Conservation (phyloP, 2,888 invertebrate species). For the Leptothorax acervorum region DNA sequence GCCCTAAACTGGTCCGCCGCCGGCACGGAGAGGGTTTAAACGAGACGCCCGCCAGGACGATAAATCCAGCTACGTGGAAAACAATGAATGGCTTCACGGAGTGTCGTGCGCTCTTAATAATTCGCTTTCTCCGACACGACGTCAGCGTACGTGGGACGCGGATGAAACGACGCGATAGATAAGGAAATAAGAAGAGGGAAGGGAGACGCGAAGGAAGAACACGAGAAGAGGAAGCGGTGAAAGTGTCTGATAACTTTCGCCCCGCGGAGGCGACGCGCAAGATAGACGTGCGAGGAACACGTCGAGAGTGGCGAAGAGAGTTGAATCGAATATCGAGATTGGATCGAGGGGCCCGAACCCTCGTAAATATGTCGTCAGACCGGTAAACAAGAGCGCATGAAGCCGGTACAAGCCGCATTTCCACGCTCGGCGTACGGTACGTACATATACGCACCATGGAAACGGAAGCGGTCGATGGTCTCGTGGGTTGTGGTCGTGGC, state of each 20-base stretch:
- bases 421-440: conserved; percentile 42
- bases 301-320: conserved; percentile 31
- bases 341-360: conserved; percentile 67
- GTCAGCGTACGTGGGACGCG: conserved; percentile 16
- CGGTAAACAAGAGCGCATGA: conserved; percentile 77
- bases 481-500: conserved; percentile 37
- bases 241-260: conserved; percentile 42
- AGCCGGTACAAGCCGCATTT: conserved; percentile 70
- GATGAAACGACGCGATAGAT: conserved; percentile 21
- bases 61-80: conserved; percentile 65
- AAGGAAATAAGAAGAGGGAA: conserved; percentile 12
- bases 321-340: conserved; percentile 72
- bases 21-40: conserved; percentile 58
- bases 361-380: conserved; percentile 79
- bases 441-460: conserved; percentile 37
- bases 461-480: conserved; percentile 64
- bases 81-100: conserved; percentile 31
- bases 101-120: conserved; percentile 45
- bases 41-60: conserved; percentile 55
- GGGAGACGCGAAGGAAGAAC: background rate
- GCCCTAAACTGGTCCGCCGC: conserved; percentile 70
- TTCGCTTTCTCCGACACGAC: conserved; percentile 41
- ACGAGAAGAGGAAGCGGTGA: conserved; percentile 2
- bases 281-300: background rate
- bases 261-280: background rate